Base-by-base conservation (phyloP, 1,140 invertebrate species). In the Drosophila obscura region DNA sequence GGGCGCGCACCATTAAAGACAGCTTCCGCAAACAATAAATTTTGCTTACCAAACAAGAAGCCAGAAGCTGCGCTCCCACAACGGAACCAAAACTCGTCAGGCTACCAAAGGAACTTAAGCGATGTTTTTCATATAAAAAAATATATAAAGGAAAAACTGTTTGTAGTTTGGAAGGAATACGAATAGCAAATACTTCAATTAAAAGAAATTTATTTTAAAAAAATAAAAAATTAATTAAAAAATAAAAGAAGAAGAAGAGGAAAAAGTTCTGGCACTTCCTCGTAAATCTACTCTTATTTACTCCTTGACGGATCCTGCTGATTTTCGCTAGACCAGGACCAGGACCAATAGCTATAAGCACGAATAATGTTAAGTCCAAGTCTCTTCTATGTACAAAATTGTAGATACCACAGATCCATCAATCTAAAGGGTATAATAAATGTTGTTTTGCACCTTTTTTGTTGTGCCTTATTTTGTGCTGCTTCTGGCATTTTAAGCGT, bases 21-120 rank as follows among this genome's bases (percentile, higher is more conserved):
- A 88, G 82, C 78, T 87, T 87, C 82, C 82, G 82, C 71, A 79
- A 87, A 82, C 83, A 82, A 87, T 87, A 87, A 87, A 87, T 87
- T 79, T 55, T 60, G 63, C 69, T 52, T 56, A 62, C 71, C 78
- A 72, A 82, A 81, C 4, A 13, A 39, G 31, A 35, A 35, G 9
- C 31, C 31, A 35, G 74, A 64, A 71, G 74, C 69, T 52, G 58
- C 59, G 2, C 31, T 71, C 67, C 67, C 67, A 43, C 28, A 65
- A 69, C 39, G 49, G 50, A 43, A 64, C 41, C 46, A 16, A 73
- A 52, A 62, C 35, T 41, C 53, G 24, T 53, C 15, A 24, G 49
- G 39, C 49, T 55, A 41, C 65, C 48, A 62, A 69, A 41, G 9
- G 53, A 77, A 69, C 57, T 44, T 59, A 51, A 65, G 71, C 69